Base-by-base conservation (phyloP, 2,797 vertebrate species). In the Pagetopsis macropterus region DNA sequence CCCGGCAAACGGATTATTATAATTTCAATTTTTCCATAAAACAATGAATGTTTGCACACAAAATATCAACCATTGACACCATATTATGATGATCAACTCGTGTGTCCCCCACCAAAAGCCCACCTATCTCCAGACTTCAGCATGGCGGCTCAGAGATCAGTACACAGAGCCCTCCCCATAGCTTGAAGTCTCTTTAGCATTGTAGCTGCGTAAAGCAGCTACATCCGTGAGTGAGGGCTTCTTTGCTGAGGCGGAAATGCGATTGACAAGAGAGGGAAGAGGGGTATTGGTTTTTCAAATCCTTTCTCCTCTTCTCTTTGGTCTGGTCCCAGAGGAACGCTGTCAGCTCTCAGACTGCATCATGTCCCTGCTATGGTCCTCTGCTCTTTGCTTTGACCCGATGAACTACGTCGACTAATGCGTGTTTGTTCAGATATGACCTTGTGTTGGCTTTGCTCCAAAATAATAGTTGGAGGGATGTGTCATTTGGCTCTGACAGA, bases 301-400 rank as follows among this genome's bases (percentile, higher is more conserved):
- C 37, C 48, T 37, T 21, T 58, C 59, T 49, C 4, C 31, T 57
- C 10, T 54, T 51, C 19, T 70, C 58, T 70, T 71, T 52, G 16
- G 1, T 55, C 65, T 67, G 19, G 49, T 79, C 76, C 59, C 84
- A 82, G 48, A 68, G 69, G 75, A 82, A 51, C 81, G 63, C 70
- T 65, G 54, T 64, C 51, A 43, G 41, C 43, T 76, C n/a, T 59
- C 33, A 46, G 70, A 50, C 57, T 57, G 63, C 33, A 50, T 48
- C 11, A 16, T 50, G 56, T 56, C 43, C 9, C 37, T 54, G 10
- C 16, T 44, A 52, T 40, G 15, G 15, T 63, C 51, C 23, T 41
- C n/a, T 83, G 61, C 81, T 78, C 61, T 79, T 67, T 61, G 63
- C 69, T 65, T 48, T 74, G 72, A 80, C 62, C 33, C 72, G 16